These are phyloP conservation scores for Euwallacea similis DNA, from an alignment of 1,140 invertebrate species.

Conservation along the genomic window DNA sequence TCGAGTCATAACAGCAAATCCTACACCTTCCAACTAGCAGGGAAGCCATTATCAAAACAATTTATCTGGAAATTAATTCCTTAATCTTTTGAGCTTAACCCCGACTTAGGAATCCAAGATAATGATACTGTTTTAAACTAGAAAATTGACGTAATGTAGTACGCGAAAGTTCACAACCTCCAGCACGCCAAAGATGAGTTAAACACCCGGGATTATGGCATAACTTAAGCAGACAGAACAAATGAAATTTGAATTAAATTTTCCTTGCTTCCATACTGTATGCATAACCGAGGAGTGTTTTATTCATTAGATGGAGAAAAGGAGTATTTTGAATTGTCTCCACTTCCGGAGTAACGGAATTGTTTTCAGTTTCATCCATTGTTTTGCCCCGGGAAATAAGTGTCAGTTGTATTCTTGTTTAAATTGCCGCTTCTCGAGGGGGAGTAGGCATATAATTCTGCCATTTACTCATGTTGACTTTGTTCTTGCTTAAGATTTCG, in stretches of 20 bases:
- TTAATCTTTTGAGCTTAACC: slow-evolving; percentile 1
- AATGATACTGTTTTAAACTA: slow-evolving; percentile 11
- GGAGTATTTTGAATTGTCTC: slow-evolving; percentile 16
- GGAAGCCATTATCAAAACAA: background rate
- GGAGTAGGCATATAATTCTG: slow-evolving; percentile 19
- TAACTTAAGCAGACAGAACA: slow-evolving; percentile 19
- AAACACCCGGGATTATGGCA: slow-evolving; percentile 12
- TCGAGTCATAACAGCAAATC: no score
- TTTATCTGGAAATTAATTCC: slow-evolving; percentile 9
- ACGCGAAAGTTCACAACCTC: slow-evolving; percentile 3
- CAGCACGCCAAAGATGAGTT: slow-evolving; percentile 18
- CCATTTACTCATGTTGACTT: slow-evolving; percentile 12
- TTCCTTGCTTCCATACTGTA: slow-evolving; percentile 22
- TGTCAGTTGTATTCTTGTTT: slow-evolving; percentile 31
- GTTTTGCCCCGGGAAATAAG: slow-evolving; percentile 27
- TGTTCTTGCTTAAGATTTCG: background rate
- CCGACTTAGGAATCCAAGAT: background rate
- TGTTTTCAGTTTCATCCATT: slow-evolving; percentile 31
- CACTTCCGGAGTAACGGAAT: slow-evolving; percentile 23
- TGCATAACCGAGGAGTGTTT: slow-evolving; percentile 21
- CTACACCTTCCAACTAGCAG: no score
- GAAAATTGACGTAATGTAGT: slow-evolving; percentile 18
- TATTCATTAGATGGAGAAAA: slow-evolving; percentile 15
- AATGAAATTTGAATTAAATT: slow-evolving; percentile 34
- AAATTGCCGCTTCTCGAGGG: slow-evolving; percentile 21